Base-by-base conservation (phyloP, 2,797 vertebrate genomes). In the Pseudochirops corinnae region DNA sequence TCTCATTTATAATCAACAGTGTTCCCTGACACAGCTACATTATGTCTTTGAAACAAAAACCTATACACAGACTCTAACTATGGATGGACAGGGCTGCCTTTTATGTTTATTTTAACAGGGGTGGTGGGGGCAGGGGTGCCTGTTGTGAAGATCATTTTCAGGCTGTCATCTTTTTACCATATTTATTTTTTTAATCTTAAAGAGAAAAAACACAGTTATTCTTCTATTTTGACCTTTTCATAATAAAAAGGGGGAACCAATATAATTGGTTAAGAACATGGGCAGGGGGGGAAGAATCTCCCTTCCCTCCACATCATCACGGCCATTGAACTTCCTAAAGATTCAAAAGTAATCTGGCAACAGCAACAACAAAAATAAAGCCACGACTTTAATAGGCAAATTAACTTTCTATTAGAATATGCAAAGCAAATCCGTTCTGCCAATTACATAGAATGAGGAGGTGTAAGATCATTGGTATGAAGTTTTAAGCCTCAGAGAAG, bases 11-110 rank as follows among this genome's bases (percentile, higher is more conserved):
- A 50, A 50, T 0, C 90, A 50, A 60, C 53, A 29, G 4, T 56
- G 74, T 55, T 39, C 67, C 13, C 93, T 56, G 10, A 13, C 56
- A 13, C 50, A 29, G 93, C 92, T 62, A 46, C 5, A 0, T 28
- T 10, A 0, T 28, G 93, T 24, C 55, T 7, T 10, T 31, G 29
- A 56, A 56, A 95, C 90, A 90, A 60, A 94, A 93, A 52, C 94
- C 92, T 39, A 0, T 14, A 1, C 11, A 7, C 1, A 56, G 93
- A 16, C 6, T 1, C 92, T 74, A 14, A 4, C 9, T 0, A 0
- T 10, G 0, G 52, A 92, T 56, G 91, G 1, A 18, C 5, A 11
- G 0, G 46, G 39, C 53, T 2, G 5, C 53, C 4, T 55, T 12
- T 16, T 53, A 4, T n/a, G 53, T 92, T 91, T 28, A 10, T 94